These are phyloP conservation scores for Drosophila phalerata DNA, from an alignment of 2,888 invertebrate genomes.

Conservation along the genomic window DNA sequence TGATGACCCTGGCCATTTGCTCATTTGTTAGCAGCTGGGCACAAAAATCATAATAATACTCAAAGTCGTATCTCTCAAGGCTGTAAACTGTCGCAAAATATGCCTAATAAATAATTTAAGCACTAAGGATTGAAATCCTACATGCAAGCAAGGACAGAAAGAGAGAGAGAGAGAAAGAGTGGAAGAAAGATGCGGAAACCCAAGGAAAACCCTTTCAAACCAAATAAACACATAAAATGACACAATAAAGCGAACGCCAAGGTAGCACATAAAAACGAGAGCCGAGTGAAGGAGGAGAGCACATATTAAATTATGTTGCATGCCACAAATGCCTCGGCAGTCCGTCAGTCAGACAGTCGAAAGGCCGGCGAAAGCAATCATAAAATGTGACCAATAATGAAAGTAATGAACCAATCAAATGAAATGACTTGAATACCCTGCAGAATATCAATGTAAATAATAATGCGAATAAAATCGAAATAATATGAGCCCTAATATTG, in stretches of 20 bases:
- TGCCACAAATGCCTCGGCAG: constrained; percentile 67
- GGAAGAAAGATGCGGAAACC: background rate
- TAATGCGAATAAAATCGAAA: background rate
- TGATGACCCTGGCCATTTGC: constrained; percentile 55
- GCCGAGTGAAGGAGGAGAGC: constrained; percentile 10
- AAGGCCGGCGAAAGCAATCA: constrained; percentile 42
- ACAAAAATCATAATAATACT: constrained; percentile 59
- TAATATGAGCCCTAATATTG: background rate
- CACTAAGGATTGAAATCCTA: constrained; percentile 49
- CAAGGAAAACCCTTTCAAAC: constrained; percentile 61
- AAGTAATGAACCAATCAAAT: constrained; percentile 64
- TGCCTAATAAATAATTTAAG: constrained; percentile 78
- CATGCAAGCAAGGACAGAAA: background rate
- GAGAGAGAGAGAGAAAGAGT: background rate
- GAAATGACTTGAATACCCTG: constrained; percentile 49
- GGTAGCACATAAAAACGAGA: constrained; percentile 49
- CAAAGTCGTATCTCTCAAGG: constrained; percentile 50
- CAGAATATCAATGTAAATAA: background rate
- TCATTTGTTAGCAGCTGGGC: constrained; percentile 54
- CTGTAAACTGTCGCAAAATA: constrained; percentile 73
- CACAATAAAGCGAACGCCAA: constrained; percentile 60
- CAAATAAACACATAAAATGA: constrained; percentile 75
- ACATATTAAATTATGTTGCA: constrained; percentile 72
- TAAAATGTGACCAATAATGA: constrained; percentile 78
- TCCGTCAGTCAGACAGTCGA: constrained; percentile 12